A percentile compares a stretch with the other conserved stretches of the same genome.
Conservation (phyloP, 1,140 invertebrate species). For the Mactra quadrangularis region DNA sequence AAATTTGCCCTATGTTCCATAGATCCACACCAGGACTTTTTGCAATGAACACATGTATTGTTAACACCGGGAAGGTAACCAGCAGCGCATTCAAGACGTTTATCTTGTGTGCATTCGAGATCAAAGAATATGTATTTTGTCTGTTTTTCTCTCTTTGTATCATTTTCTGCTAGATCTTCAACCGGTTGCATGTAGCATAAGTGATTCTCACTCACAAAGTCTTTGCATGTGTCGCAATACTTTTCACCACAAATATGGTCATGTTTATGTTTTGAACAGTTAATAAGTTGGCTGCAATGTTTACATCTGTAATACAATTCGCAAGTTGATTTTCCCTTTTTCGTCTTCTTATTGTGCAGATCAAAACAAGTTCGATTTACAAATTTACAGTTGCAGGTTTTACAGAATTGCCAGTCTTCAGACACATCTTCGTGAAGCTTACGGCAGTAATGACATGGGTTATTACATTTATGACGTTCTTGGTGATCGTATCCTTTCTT, state of each 20-base stretch:
- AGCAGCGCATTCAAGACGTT: too few species aligned
- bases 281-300: constrained; percentile 17
- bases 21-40: too few species aligned
- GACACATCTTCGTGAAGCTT: constrained; percentile 7
- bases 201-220: constrained; percentile 19
- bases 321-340: constrained; percentile 41
- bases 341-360: constrained; percentile 15
- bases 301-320: constrained; percentile 31
- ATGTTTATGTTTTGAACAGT: constrained; percentile 39
- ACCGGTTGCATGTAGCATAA: constrained; percentile 21
- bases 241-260: constrained; percentile 25
- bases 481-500: constrained; percentile 34
- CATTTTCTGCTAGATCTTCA: not conserved
- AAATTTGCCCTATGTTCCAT: too few species aligned
- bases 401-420: constrained; percentile 29
- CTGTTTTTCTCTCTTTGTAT: not conserved
- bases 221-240: constrained; percentile 30
- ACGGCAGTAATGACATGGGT: constrained; percentile 29
- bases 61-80: too few species aligned
- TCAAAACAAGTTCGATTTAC: constrained; percentile 25
- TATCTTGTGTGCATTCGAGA: too few species aligned
- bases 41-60: too few species aligned
- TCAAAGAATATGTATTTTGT: constrained; percentile 48
- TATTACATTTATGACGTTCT: constrained; percentile 30
- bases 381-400: constrained; percentile 46